Evolutionary conservation across 1,140 invertebrate genomes (phyloP), one percentile per base, ranked within the genome.

Genomic region (Arion vulgaris): DNA sequence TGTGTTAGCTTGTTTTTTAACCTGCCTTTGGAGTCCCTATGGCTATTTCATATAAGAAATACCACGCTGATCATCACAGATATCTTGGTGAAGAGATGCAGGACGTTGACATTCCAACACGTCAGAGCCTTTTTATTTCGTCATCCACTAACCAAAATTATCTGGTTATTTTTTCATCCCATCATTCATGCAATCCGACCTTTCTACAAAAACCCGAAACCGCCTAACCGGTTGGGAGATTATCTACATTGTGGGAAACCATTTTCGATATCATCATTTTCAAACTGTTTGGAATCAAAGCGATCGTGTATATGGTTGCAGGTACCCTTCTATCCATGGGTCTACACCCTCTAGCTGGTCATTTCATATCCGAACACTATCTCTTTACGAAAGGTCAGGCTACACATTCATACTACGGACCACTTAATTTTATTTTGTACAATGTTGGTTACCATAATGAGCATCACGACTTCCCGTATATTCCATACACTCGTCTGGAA

Each of bases 321-420:
- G 98, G 98, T 19, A 97, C 96, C 26, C 87, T 99, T 13, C 93
- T 99, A 92, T 96, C 97, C 0, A 97, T 99, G 95, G 98, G 98
- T 0, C 83, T 98, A 9, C 98, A 99, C 94, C 98, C 98, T 9
- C 96, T 99, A 13, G 98, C 98, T 51, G 98, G 97, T 0, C 98
- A 99, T 92, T 99, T 99, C 89, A 96, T 99, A 88, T 98, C 98
- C 0, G 98, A 99, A 89, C 98, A 99, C 93, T 99, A 99, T 92
- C 98, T 99, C 95, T 99, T 98, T 91, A 95, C 95, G 83, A 97
- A 98, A 92, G 97, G 97, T 9, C 98, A 95, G 91, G 98, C 99
- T 92, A 99, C 98, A 0, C 99, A 99, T 87, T 99, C 98, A 49
- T 99, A 99, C 92, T 99, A 99, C 92, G 98, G 98, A 0, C 95